Evolutionary conservation across 1,140 invertebrate genomes (phyloP).

Genomic region (Caenorhabditis latens): DNA sequence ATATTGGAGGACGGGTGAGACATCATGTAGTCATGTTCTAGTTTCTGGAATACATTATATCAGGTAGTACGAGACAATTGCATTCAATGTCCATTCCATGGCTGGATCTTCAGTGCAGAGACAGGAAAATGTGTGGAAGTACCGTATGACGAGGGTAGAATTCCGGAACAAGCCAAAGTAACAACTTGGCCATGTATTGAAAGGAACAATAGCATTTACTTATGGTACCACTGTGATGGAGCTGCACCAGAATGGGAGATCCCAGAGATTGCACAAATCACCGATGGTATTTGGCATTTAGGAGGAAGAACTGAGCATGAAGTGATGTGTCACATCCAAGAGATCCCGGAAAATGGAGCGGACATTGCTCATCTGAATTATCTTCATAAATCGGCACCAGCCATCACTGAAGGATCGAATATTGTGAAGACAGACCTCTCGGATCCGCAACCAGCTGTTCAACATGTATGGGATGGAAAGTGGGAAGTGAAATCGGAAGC

Average conservation of each 20-base stretch:
- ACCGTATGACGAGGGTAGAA: constrained; percentile 82
- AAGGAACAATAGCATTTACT: constrained; percentile 63
- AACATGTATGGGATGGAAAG: constrained; percentile 78
- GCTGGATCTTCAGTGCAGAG: constrained; percentile 85
- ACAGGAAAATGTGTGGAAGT: constrained; percentile 84
- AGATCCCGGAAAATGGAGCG: constrained; percentile 91
- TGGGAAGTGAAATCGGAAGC: constrained; percentile 78
- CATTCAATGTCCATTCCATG: constrained; percentile 90
- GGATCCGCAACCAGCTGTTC: constrained; percentile 74
- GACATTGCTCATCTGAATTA: constrained; percentile 86
- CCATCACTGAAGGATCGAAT: constrained; percentile 67
- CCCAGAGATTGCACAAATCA: constrained; percentile 81
- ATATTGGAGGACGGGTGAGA: constrained; percentile 82
- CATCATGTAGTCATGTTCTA: not conserved
- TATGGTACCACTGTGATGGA: constrained; percentile 82
- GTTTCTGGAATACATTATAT: not conserved
- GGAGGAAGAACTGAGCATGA: constrained; percentile 60
- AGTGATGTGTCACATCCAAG: constrained; percentile 83
- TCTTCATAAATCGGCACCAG: constrained; percentile 65
- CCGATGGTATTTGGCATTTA: constrained; percentile 81
- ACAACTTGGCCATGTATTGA: constrained; percentile 75
- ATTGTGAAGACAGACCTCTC: constrained; percentile 56
- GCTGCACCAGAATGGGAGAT: constrained; percentile 84
- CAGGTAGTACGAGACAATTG: constrained; percentile 83
- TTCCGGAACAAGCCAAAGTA: constrained; percentile 78